Percentiles rank a stretch among this genome's conserved stretches.
phyloP scores from a whole-genome alignment of 2,797 vertebrate species.

The Chelonia mydas region DNA sequence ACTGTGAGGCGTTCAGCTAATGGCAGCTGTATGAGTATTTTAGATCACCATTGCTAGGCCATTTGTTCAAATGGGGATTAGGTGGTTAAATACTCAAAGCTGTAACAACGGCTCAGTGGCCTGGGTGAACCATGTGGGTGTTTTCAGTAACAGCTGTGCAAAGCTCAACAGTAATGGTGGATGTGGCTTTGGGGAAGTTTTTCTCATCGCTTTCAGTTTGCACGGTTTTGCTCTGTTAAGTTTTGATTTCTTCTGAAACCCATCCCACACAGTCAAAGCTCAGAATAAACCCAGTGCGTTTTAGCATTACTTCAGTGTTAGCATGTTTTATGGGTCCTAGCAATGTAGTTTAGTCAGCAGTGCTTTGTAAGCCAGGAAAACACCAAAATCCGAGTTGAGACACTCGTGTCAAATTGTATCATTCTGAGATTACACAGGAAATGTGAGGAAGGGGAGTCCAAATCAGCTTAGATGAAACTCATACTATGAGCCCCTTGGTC shows the following conservation, averaged over 20 bases:
- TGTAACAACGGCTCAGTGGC: not conserved
- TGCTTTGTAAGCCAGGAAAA: not conserved
- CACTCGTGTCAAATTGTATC: not conserved
- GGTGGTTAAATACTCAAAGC: constrained; percentile 39
- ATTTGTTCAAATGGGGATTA: not conserved
- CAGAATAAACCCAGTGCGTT: not conserved
- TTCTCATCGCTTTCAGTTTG: constrained; percentile 45
- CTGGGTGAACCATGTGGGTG: constrained; percentile 64
- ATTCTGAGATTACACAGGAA: not conserved
- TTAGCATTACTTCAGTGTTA: not conserved
- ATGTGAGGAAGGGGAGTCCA: not conserved
- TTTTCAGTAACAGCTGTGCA: constrained; percentile 66
- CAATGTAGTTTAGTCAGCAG: fast-evolving
- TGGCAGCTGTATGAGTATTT: not conserved
- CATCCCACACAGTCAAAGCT: constrained; percentile 24
- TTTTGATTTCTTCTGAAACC: constrained; percentile 52
- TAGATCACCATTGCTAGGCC: not conserved
- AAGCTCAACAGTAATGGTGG: constrained; percentile 53
- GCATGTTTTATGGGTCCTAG: not conserved
- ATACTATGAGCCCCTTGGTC: not conserved
- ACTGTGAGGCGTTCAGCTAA: not conserved
- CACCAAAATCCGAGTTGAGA: not conserved
- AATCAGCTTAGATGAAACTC: not conserved
- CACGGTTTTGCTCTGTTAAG: constrained; percentile 34
- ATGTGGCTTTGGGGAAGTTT: constrained; percentile 55